A percentile compares a stretch with the other conserved stretches of the same genome.
phyloP scores from a whole-genome alignment of 2,113 vertebrate species.

The Silurus glanis region DNA sequence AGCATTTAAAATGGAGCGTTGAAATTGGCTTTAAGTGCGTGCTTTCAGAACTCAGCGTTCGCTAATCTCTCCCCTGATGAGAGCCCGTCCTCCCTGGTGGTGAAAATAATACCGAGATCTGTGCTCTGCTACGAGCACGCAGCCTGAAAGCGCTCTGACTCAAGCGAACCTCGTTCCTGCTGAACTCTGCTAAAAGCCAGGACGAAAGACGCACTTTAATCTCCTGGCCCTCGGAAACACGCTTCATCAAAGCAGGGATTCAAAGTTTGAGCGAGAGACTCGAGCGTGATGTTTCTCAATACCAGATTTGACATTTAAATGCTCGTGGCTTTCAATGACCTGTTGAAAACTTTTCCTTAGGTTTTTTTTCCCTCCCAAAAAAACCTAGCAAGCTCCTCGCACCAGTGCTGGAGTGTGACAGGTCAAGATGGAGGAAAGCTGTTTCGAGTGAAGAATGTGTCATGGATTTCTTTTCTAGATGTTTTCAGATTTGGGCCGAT shows the following conservation, averaged over 20 bases:
- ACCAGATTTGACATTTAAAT: slow-evolving; percentile 3
- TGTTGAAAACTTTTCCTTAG: background rate
- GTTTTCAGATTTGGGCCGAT: background rate
- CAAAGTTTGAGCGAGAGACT: background rate
- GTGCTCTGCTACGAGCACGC: background rate
- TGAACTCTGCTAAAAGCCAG: slow-evolving; percentile 5
- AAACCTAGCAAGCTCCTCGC: background rate
- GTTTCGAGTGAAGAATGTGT: background rate
- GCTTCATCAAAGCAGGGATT: background rate
- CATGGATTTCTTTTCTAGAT: background rate
- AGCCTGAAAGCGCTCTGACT: background rate
- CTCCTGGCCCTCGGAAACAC: background rate
- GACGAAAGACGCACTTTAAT: background rate
- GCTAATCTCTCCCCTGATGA: slow-evolving; percentile 15
- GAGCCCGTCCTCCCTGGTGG: background rate
- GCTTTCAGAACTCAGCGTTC: background rate
- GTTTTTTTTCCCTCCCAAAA: background rate
- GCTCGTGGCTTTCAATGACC: background rate
- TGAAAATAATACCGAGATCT: background rate
- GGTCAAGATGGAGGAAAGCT: background rate
- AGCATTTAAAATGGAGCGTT: background rate
- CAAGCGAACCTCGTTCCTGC: background rate
- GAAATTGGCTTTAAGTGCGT: background rate
- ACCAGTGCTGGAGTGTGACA: background rate
- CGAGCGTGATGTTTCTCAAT: background rate